A percentile compares a stretch with the other conserved stretches of the same genome.
These are phyloP conservation scores for Sesamia inferens DNA, from an alignment of 2,888 invertebrate genomes.

Conservation along the genomic window DNA sequence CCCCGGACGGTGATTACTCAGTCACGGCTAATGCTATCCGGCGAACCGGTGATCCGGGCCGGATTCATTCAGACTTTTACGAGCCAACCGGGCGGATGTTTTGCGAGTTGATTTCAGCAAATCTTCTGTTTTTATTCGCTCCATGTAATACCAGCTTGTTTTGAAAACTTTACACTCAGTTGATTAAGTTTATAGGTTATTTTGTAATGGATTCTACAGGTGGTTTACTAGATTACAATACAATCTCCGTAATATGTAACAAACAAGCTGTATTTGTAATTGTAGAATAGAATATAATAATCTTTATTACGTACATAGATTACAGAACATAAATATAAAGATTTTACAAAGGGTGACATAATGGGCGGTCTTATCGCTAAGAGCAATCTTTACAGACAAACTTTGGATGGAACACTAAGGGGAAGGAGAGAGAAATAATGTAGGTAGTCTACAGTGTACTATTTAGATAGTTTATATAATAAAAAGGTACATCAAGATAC, in stretches of 20 bases:
- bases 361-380: too few relatives aligned
- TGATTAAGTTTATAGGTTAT: slow-evolving; percentile 34
- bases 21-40: slow-evolving; percentile 65
- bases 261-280: neutral
- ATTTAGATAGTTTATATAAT: too few relatives aligned
- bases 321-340: too few relatives aligned
- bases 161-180: slow-evolving; percentile 27
- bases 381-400: too few relatives aligned
- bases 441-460: too few relatives aligned
- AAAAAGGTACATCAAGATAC: too few relatives aligned
- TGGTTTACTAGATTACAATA: slow-evolving; percentile 28
- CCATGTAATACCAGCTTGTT: slow-evolving; percentile 31
- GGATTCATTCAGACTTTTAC: slow-evolving; percentile 68
- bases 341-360: too few relatives aligned
- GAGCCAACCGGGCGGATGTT: slow-evolving; percentile 56
- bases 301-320: too few relatives aligned
- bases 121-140: slow-evolving; percentile 61
- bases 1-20: slow-evolving; percentile 66
- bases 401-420: too few relatives aligned
- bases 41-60: slow-evolving; percentile 58
- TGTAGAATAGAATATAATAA: too few relatives aligned
- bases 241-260: slow-evolving; percentile 8
- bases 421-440: too few relatives aligned
- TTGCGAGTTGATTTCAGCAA: slow-evolving; percentile 50
- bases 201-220: slow-evolving; percentile 34